A percentile compares a stretch with the other conserved stretches of the same genome.
phyloP scores from a whole-genome alignment of 2,113 vertebrate species.

The Vulpes vulpes region DNA sequence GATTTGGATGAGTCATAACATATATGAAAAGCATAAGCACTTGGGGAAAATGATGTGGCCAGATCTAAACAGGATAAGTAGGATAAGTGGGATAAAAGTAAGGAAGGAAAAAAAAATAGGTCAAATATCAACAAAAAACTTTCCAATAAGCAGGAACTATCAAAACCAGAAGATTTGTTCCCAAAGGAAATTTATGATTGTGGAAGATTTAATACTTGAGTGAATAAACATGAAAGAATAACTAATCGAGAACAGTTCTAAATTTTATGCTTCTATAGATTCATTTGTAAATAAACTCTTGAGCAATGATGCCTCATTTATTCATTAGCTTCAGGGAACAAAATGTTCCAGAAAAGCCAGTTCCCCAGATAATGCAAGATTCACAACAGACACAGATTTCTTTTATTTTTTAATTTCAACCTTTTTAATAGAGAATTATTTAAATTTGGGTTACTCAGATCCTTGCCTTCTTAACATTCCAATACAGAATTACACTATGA shows the following conservation, averaged over 20 bases:
- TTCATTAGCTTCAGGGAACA: slow-evolving; percentile 53
- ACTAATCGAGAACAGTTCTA: slow-evolving; percentile 65
- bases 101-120: not conserved
- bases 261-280: slow-evolving; percentile 68
- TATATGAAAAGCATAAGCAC: slow-evolving; percentile 36
- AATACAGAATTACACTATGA: not conserved
- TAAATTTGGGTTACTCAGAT: slow-evolving; percentile 45
- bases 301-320: slow-evolving; percentile 37
- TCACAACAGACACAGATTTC: slow-evolving; percentile 2
- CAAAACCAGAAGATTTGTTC: slow-evolving; percentile 73
- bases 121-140: slow-evolving; percentile 67
- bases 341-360: slow-evolving; percentile 5
- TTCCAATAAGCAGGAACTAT: slow-evolving; percentile 60
- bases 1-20: slow-evolving; percentile 36
- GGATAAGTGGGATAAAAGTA: slow-evolving; percentile 56
- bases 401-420: slow-evolving; percentile 23
- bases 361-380: not conserved
- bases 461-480: slow-evolving; percentile 30
- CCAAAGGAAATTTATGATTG: slow-evolving; percentile 70
- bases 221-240: slow-evolving; percentile 68
- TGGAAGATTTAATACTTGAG: slow-evolving; percentile 68
- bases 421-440: slow-evolving; percentile 50
- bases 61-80: slow-evolving; percentile 59
- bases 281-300: slow-evolving; percentile 67
- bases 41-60: slow-evolving; percentile 22